phyloP scores from a whole-genome alignment of 2,888 invertebrate species.

The Omphaloscelis lunosa region DNA sequence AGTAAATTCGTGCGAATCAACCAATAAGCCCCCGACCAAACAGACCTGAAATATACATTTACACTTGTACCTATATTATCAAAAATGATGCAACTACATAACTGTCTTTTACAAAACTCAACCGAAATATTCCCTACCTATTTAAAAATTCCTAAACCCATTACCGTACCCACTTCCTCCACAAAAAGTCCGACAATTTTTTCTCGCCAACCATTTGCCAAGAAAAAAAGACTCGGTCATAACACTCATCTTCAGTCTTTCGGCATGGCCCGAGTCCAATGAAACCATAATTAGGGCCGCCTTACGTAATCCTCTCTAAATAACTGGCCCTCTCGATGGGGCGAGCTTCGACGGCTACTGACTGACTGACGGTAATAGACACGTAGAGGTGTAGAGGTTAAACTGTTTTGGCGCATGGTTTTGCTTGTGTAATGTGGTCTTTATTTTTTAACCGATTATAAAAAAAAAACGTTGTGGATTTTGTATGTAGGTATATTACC shows the following conservation, averaged over 20 bases:
- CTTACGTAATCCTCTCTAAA: constrained; percentile 85
- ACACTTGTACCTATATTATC: neutral
- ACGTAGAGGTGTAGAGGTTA: constrained; percentile 36
- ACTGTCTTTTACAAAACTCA: neutral
- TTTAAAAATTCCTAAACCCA: constrained; percentile 29
- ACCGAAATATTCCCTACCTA: neutral
- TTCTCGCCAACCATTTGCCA: constrained; percentile 59
- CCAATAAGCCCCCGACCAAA: no score
- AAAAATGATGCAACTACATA: neutral
- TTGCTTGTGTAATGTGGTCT: neutral
- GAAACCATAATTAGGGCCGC: constrained; percentile 86
- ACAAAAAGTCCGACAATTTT: constrained; percentile 51
- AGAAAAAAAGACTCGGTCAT: constrained; percentile 70
- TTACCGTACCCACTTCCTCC: constrained; percentile 30
- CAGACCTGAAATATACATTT: neutral
- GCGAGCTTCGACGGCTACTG: constrained; percentile 66
- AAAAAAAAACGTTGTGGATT: neutral
- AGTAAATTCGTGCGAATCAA: no score
- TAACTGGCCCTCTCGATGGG: constrained; percentile 81
- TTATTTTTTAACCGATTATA: neutral
- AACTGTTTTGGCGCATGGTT: constrained; percentile 10
- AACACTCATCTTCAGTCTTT: constrained; percentile 73
- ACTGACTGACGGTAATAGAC: constrained; percentile 71
- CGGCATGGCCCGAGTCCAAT: constrained; percentile 81
- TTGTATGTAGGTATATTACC: neutral